phyloP scores from a whole-genome alignment of 2,113 vertebrate species.

The Guaruba guarouba region DNA sequence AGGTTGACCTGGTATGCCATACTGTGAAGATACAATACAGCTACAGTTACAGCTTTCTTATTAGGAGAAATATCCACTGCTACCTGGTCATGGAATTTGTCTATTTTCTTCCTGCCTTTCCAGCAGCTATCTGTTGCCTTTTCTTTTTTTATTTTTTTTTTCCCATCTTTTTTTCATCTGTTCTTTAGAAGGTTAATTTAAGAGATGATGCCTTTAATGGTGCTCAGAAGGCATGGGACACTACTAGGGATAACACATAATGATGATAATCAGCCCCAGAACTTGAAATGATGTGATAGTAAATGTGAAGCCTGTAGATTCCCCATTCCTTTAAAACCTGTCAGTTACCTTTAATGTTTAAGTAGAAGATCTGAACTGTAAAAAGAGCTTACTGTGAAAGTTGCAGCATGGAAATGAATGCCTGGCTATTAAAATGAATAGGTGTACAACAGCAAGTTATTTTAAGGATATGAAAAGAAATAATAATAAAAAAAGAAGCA shows the following conservation, averaged over 20 bases:
- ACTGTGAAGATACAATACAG: not conserved
- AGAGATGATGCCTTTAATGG: not conserved
- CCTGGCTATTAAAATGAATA: not conserved
- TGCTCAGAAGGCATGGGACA: not conserved
- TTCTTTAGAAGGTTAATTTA: not conserved
- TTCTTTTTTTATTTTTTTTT: not conserved
- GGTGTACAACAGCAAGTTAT: not conserved
- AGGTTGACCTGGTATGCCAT: not conserved
- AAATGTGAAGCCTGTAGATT: constrained; percentile 35
- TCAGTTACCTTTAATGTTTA: constrained; percentile 20
- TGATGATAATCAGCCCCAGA: not conserved
- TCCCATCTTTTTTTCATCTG: not conserved
- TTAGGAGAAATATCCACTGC: not conserved
- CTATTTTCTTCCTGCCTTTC: not conserved
- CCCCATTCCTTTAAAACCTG: constrained; percentile 33
- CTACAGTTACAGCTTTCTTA: not conserved
- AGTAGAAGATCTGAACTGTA: not conserved
- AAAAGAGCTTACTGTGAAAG: not conserved
- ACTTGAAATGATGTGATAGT: not conserved
- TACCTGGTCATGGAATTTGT: not conserved
- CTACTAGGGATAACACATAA: not conserved
- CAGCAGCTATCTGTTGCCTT: not conserved
- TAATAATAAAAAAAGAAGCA: not conserved
- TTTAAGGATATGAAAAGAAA: not conserved
- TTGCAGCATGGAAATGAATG: not conserved